Percentiles rank a stretch among this genome's conserved stretches.
Evolutionary conservation across 2,797 vertebrate species (phyloP).

Genomic region (Gymnopithys bicolor): DNA sequence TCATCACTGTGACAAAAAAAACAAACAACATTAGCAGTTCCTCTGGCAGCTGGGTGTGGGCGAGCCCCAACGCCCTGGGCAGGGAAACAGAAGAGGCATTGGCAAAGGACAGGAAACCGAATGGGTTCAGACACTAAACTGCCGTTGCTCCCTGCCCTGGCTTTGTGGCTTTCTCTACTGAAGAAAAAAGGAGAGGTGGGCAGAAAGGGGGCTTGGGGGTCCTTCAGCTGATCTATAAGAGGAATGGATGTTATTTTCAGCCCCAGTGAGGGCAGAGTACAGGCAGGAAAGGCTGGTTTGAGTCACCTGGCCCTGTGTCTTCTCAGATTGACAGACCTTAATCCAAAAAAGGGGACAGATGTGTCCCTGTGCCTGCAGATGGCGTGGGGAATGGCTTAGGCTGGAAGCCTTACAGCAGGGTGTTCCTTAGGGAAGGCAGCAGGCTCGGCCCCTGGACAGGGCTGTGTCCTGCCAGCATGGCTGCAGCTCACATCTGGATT

Average conservation of each 20-base stretch:
- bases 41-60: neutral
- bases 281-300: neutral
- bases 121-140: neutral
- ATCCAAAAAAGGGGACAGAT: neutral
- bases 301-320: neutral
- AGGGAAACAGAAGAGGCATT: conserved; percentile 52
- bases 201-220: neutral
- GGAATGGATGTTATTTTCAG: neutral
- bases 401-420: neutral
- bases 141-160: neutral
- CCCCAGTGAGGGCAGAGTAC: neutral
- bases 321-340: neutral
- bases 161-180: neutral
- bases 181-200: neutral
- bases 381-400: neutral
- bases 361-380: neutral
- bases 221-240: neutral
- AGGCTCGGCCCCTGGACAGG: neutral
- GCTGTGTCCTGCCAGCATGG: neutral
- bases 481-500: neutral
- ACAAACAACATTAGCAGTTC: conserved; percentile 19
- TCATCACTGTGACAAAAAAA: conserved; percentile 11
- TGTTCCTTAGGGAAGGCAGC: neutral
- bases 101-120: conserved; percentile 26
- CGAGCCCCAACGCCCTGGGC: neutral